Evolutionary conservation across 2,888 invertebrate species (phyloP).

Genomic region (Lymantria monacha): DNA sequence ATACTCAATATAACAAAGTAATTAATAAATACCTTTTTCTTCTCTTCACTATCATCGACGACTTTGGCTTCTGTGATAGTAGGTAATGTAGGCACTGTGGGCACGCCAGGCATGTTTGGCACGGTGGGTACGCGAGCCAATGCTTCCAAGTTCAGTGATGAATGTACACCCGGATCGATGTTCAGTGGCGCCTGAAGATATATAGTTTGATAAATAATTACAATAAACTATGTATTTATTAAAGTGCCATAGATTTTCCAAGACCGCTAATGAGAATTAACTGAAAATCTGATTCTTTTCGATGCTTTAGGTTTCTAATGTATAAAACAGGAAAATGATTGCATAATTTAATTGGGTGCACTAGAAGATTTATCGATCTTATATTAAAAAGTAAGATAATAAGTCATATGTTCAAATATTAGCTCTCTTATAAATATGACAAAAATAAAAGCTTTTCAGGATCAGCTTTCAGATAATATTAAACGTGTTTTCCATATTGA

Average conservation of each 20-base stretch:
- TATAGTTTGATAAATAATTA: constrained; percentile 19
- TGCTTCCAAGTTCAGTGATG: constrained; percentile 92
- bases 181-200: constrained; percentile 86
- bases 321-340: too few relatives aligned
- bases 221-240: too few relatives aligned
- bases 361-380: too few relatives aligned
- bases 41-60: constrained; percentile 79
- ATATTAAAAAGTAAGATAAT: too few relatives aligned
- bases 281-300: constrained; percentile 22
- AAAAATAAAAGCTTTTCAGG: too few relatives aligned
- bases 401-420: too few relatives aligned
- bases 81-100: constrained; percentile 92
- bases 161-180: constrained; percentile 96
- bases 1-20: neutral
- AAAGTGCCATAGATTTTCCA: too few relatives aligned
- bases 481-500: too few relatives aligned
- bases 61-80: constrained; percentile 94
- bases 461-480: too few relatives aligned
- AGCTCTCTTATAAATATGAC: too few relatives aligned
- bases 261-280: constrained; percentile 13
- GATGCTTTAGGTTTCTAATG: too few relatives aligned
- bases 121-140: constrained; percentile 81
- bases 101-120: constrained; percentile 90
- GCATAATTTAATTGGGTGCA: too few relatives aligned
- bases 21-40: constrained; percentile 51